phyloP scores from a whole-genome alignment of 2,888 invertebrate genomes.

The Lithophane socia region DNA sequence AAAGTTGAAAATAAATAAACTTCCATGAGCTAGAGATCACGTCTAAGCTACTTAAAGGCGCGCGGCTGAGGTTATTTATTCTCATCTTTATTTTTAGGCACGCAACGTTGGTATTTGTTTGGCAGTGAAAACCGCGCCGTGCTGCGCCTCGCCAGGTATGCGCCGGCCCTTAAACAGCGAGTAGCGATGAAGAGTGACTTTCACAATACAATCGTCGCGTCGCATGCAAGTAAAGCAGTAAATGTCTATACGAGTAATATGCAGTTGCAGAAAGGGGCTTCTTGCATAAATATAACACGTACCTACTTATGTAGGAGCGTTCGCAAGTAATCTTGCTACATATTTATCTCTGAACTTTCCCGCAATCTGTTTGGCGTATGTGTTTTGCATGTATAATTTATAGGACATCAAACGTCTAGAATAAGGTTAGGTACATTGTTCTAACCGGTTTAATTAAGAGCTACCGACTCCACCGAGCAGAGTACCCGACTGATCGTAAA shows the following conservation, averaged over 20 bases:
- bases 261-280: slow-evolving; percentile 48
- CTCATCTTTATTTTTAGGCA: too few relatives aligned
- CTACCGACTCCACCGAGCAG: slow-evolving; percentile 68
- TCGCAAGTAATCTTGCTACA: slow-evolving; percentile 53
- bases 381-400: slow-evolving; percentile 71
- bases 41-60: too few relatives aligned
- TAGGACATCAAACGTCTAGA: slow-evolving; percentile 68
- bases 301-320: slow-evolving; percentile 11
- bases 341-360: slow-evolving; percentile 61
- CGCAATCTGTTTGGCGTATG: slow-evolving; percentile 58
- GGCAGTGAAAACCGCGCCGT: too few relatives aligned
- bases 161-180: slow-evolving; percentile 5
- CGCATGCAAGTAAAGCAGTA: slow-evolving; percentile 41
- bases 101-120: too few relatives aligned
- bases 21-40: too few relatives aligned
- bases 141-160: too few relatives aligned
- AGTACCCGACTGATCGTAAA: slow-evolving; percentile 75
- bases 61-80: too few relatives aligned
- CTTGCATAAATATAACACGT: slow-evolving; percentile 43
- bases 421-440: slow-evolving; percentile 68
- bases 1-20: too few relatives aligned
- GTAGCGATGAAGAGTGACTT: slow-evolving; percentile 56
- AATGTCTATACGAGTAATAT: slow-evolving; percentile 53
- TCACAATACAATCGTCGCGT: slow-evolving; percentile 54
- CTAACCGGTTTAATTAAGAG: slow-evolving; percentile 78